Conservation (phyloP, 2,888 invertebrate species). For the Diaprepes abbreviatus region DNA sequence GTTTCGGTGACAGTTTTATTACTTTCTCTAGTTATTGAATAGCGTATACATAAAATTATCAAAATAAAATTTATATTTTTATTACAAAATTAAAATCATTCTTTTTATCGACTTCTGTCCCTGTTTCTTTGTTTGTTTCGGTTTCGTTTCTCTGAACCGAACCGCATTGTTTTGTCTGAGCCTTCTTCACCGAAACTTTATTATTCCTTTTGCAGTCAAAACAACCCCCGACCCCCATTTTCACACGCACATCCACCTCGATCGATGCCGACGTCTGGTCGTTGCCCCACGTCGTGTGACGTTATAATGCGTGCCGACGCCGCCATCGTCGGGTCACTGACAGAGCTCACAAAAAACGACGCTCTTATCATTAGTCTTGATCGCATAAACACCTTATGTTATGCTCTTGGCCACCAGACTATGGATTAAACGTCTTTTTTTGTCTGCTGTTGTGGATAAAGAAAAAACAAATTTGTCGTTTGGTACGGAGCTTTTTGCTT, state of each 20-base stretch:
- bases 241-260: slow-evolving; percentile 28
- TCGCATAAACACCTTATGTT: slow-evolving; percentile 12
- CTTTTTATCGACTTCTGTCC: no score
- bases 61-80: no score
- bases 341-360: slow-evolving; percentile 13
- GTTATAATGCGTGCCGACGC: slow-evolving; percentile 39
- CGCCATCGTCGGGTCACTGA: slow-evolving; percentile 21
- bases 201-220: slow-evolving; percentile 21
- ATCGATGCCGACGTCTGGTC: slow-evolving; percentile 37
- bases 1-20: no score
- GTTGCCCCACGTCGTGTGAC: slow-evolving; percentile 37
- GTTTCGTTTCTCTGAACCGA: neutral
- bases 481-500: neutral
- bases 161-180: neutral
- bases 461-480: neutral
- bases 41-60: no score
- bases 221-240: slow-evolving; percentile 12
- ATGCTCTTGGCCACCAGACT: neutral
- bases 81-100: no score
- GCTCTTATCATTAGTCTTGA: slow-evolving; percentile 11
- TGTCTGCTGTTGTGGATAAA: neutral
- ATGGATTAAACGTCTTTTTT: neutral
- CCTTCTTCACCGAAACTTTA: slow-evolving; percentile 5
- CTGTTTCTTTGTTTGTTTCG: no score
- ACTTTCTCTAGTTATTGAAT: no score